These are phyloP conservation scores for Oxyura jamaicensis DNA, from an alignment of 2,113 vertebrate species.

Conservation along the genomic window DNA sequence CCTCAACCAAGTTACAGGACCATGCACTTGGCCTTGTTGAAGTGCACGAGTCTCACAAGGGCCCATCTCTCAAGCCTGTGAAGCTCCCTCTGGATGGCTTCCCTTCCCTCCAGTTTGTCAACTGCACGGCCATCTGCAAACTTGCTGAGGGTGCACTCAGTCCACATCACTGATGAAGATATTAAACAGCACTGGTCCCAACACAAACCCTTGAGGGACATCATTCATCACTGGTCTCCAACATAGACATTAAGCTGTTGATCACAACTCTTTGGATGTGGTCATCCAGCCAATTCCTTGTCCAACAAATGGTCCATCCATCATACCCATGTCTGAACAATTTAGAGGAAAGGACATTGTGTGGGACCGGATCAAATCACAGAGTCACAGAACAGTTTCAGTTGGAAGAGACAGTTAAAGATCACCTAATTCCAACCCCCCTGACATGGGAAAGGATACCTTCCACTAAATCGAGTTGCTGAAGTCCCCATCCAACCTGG, in stretches of 20 bases:
- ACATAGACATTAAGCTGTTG: background rate
- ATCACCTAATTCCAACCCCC: background rate
- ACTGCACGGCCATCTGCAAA: background rate
- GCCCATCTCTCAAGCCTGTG: background rate
- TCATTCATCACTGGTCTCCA: background rate
- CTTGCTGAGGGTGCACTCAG: background rate
- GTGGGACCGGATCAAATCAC: background rate
- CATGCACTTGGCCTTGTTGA: background rate
- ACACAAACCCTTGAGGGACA: background rate
- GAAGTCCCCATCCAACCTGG: background rate
- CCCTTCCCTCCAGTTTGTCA: too few relatives aligned
- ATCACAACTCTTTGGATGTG: background rate
- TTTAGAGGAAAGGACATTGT: background rate
- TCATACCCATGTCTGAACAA: background rate
- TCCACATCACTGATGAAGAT: background rate
- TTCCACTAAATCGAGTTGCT: background rate
- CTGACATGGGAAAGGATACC: background rate
- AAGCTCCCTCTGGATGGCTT: background rate
- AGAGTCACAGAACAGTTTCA: background rate
- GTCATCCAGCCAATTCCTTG: background rate
- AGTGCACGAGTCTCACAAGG: background rate
- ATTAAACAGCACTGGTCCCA: background rate
- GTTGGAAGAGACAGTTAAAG: background rate
- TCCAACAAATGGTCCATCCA: background rate
- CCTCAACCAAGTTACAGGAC: background rate